A percentile compares a stretch with the other conserved stretches of the same genome.
These are phyloP conservation scores for Pomacea canaliculata DNA, from an alignment of 2,888 invertebrate genomes.

Conservation along the genomic window DNA sequence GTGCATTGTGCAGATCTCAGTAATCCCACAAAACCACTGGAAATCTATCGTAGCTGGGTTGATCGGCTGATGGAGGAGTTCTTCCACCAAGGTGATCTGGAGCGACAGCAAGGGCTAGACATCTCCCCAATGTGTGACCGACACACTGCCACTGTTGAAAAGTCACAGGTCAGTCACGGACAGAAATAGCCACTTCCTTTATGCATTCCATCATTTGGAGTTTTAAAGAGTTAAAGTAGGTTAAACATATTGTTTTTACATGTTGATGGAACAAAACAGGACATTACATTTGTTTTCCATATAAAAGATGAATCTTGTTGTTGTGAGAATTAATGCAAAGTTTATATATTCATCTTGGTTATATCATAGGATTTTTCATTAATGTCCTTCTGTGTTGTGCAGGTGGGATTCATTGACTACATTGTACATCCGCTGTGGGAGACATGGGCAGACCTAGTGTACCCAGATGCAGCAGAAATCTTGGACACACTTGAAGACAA, in stretches of 20 bases:
- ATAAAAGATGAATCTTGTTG: too few relatives aligned
- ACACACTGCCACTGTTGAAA: constrained; percentile 95
- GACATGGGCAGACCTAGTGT: constrained; percentile 99
- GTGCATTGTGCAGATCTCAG: constrained; percentile 99
- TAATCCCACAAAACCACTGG: constrained; percentile 91
- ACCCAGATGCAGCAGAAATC: constrained; percentile 98
- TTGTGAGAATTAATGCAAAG: too few relatives aligned
- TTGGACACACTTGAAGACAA: constrained; percentile 98
- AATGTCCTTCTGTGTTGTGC: constrained; percentile 26
- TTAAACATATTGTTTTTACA: too few relatives aligned
- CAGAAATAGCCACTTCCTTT: too few relatives aligned
- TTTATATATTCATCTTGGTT: too few relatives aligned
- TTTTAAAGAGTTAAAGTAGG: not conserved
- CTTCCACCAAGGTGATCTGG: constrained; percentile 97
- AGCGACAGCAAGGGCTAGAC: constrained; percentile 94
- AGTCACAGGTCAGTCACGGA: constrained; percentile 81
- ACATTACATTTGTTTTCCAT: too few relatives aligned
- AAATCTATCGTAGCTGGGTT: constrained; percentile 94
- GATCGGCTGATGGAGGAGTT: constrained; percentile 97
- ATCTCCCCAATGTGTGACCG: constrained; percentile 99
- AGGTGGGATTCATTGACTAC: constrained; percentile 99
- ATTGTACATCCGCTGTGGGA: constrained; percentile 99
- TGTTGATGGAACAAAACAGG: too few relatives aligned
- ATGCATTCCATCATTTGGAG: not conserved
- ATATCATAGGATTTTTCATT: too few relatives aligned